Conservation (phyloP, 1,140 invertebrate species). For the Polypedilum pembai region DNA sequence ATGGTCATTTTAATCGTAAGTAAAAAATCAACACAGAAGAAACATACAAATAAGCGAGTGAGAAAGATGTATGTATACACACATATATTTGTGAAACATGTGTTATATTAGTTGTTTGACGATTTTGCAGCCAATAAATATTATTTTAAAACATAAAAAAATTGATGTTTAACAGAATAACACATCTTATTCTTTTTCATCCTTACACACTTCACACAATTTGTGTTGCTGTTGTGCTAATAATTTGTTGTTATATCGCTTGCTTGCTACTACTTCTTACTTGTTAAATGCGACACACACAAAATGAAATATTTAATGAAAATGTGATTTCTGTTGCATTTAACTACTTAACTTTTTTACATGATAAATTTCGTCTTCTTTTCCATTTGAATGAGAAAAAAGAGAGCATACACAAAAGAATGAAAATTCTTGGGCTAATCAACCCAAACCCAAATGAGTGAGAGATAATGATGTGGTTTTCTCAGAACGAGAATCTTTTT, state of each 20-base stretch:
- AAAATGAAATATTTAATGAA: not conserved
- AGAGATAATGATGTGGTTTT: not conserved
- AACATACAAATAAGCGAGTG: too few species aligned
- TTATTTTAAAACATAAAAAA: not conserved
- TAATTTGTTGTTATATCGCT: not conserved
- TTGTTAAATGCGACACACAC: not conserved
- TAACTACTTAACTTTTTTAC: not conserved
- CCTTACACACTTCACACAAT: not conserved
- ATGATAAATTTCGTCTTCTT: not conserved
- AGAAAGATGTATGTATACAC: slow-evolving; percentile 1
- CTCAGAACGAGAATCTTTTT: not conserved
- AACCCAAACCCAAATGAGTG: not conserved
- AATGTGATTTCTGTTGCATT: not conserved
- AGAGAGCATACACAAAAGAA: not conserved
- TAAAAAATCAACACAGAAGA: not conserved
- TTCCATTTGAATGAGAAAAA: not conserved
- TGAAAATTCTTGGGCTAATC: not conserved
- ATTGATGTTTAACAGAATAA: slow-evolving; percentile 19
- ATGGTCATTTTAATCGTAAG: slow-evolving; percentile 1
- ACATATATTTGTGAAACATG: not conserved
- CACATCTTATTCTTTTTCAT: not conserved
- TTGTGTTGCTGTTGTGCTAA: slow-evolving; percentile 3
- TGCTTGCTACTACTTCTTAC: not conserved
- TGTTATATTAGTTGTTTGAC: slow-evolving; percentile 18
- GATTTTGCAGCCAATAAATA: slow-evolving; percentile 18